Percentiles rank a stretch among this genome's conserved stretches.
Evolutionary conservation across 2,797 vertebrate genomes (phyloP).

Genomic region (Siniperca obscura): DNA sequence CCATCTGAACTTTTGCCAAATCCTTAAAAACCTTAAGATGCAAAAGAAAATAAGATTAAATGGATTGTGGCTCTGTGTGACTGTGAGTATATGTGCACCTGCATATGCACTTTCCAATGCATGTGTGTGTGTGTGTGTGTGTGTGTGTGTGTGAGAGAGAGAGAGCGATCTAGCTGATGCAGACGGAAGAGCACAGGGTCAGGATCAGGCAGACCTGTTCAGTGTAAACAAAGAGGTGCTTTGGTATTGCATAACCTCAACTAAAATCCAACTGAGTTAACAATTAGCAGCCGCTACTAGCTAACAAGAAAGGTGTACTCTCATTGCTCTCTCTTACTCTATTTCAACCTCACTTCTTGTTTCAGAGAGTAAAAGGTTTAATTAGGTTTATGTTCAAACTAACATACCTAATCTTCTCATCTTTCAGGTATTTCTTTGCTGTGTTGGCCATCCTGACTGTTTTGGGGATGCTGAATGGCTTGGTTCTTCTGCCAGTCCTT

Average conservation of each 20-base stretch:
- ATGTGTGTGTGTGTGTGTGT: not conserved
- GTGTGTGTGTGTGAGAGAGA: too few species aligned
- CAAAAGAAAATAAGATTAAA: conserved; percentile 71
- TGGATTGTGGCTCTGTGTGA: conserved; percentile 53
- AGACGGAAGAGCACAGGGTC: conserved; percentile 67
- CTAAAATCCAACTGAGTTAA: conserved; percentile 63
- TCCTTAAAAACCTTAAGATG: conserved; percentile 30
- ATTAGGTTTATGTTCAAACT: not conserved
- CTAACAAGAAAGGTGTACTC: conserved; percentile 16
- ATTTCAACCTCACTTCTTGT: not conserved
- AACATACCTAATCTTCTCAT: not conserved
- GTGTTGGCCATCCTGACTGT: conserved; percentile 94
- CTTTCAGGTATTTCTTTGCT: conserved; percentile 94
- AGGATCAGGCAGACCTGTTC: conserved; percentile 37
- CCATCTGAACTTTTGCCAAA: conserved; percentile 29
- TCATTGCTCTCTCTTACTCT: not conserved
- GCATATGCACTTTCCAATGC: not conserved
- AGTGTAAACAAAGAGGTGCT: conserved; percentile 66
- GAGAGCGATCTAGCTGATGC: conserved; percentile 1
- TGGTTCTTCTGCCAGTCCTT: conserved; percentile 94
- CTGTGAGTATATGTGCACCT: conserved; percentile 6
- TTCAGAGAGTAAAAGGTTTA: conserved; percentile 6
- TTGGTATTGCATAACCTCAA: conserved; percentile 53
- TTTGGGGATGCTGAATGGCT: conserved; percentile 94
- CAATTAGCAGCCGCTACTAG: conserved; percentile 56